Percentiles rank a stretch among this genome's conserved stretches.
Conservation (phyloP, 2,113 vertebrate species). For the Silurus meridionalis region DNA sequence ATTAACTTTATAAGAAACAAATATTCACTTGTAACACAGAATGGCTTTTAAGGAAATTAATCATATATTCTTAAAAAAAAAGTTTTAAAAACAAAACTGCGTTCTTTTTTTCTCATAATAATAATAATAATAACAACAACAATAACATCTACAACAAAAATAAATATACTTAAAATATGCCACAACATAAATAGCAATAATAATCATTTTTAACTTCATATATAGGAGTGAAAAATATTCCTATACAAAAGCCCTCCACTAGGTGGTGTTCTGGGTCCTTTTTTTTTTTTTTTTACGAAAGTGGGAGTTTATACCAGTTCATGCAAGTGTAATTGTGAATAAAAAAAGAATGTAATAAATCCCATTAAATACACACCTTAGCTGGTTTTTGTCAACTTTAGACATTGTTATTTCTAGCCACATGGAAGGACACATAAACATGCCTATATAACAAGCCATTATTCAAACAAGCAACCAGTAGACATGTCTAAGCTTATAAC, state of each 20-base stretch:
- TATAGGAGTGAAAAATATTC: background rate
- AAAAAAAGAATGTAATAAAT: background rate
- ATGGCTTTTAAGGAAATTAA: too few relatives aligned
- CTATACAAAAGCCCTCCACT: background rate
- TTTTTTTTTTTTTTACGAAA: background rate
- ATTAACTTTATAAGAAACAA: background rate
- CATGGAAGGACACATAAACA: background rate
- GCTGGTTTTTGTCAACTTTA: background rate
- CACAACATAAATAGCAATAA: background rate
- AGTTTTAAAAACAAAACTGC: too few relatives aligned
- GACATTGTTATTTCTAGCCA: background rate
- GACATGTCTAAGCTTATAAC: background rate
- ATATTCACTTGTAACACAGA: background rate
- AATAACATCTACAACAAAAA: too few relatives aligned
- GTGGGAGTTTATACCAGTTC: background rate
- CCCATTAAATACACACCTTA: background rate
- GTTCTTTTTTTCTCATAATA: too few relatives aligned
- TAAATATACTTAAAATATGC: background rate
- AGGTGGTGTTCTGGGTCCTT: background rate
- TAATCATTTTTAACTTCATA: background rate
- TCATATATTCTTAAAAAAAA: too few relatives aligned
- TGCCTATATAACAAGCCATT: background rate
- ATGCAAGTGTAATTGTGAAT: background rate
- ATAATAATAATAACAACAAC: too few relatives aligned
- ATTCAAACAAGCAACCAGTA: background rate